These are phyloP conservation scores for Panopea generosa DNA, from an alignment of 2,888 invertebrate species.

Conservation along the genomic window DNA sequence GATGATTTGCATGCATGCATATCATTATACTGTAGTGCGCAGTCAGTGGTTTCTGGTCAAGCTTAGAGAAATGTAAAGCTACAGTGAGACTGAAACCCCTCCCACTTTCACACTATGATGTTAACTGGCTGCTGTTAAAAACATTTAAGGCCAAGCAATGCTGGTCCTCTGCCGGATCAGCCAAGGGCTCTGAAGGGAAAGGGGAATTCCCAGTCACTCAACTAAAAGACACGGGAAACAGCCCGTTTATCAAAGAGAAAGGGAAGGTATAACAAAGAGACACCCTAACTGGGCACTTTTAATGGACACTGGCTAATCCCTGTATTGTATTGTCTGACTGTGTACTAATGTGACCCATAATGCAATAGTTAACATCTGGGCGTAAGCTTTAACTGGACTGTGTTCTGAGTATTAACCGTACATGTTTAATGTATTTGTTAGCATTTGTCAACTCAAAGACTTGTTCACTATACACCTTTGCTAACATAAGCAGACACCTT, in stretches of 20 bases:
- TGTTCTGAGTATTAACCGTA: no score
- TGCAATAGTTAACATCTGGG: no score
- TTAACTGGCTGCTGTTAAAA: constrained; percentile 24
- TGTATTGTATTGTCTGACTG: not conserved
- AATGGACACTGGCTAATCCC: not conserved
- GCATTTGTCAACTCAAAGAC: no score
- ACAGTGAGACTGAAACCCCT: constrained; percentile 27
- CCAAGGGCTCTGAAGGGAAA: not conserved
- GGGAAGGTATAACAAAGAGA: constrained; percentile 35
- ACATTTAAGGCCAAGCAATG: constrained; percentile 50
- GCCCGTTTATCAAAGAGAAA: constrained; percentile 20
- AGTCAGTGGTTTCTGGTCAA: constrained; percentile 24
- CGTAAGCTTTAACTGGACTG: no score
- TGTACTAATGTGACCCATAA: not conserved
- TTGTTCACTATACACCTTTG: no score
- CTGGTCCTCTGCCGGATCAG: constrained; percentile 30
- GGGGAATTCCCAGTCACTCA: constrained; percentile 38
- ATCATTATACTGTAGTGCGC: constrained; percentile 23
- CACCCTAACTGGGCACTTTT: constrained; percentile 1
- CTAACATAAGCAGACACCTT: no score
- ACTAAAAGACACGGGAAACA: constrained; percentile 20
- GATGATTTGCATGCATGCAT: no score
- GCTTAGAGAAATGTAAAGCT: constrained; percentile 36
- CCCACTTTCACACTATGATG: constrained; percentile 42
- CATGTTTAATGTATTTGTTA: no score